Percentiles rank a stretch among this genome's conserved stretches.
Conservation (phyloP, 2,113 vertebrate genomes). For the Chiloscyllium plagiosum region DNA sequence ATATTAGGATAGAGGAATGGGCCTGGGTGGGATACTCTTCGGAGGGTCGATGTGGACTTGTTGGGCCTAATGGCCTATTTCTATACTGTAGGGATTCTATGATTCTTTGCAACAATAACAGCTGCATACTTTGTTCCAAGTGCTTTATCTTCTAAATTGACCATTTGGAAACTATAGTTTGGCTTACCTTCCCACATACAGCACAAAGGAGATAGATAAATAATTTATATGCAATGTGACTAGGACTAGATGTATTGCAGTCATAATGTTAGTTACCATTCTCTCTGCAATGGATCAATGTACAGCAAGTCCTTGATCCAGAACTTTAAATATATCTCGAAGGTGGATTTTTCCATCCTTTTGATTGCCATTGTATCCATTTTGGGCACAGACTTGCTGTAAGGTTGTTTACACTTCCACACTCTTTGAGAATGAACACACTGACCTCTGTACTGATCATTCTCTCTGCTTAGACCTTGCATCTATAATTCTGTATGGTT, state of each 20-base stretch:
- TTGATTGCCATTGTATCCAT: not conserved
- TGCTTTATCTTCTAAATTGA: not conserved
- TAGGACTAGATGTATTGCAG: not conserved
- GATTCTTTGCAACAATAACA: not conserved
- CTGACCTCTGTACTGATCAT: not conserved
- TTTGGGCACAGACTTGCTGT: not conserved
- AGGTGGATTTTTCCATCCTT: not conserved
- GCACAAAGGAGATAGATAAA: not conserved
- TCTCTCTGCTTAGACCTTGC: not conserved
- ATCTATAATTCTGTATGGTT: not conserved
- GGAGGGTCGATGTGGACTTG: no score
- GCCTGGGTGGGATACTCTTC: no score
- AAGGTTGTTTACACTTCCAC: not conserved
- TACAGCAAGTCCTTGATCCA: not conserved
- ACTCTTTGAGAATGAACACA: not conserved
- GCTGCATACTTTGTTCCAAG: not conserved
- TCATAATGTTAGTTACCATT: not conserved
- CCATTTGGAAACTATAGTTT: not conserved
- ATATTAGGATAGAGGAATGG: no score
- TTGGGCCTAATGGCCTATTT: no score
- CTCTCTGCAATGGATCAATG: not conserved
- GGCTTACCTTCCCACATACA: not conserved
- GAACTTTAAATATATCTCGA: not conserved
- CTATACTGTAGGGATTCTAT: no score
- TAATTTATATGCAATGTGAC: not conserved